Evolutionary conservation across 2,113 vertebrate genomes (phyloP).

Genomic region (Macheiramphus alcinus): DNA sequence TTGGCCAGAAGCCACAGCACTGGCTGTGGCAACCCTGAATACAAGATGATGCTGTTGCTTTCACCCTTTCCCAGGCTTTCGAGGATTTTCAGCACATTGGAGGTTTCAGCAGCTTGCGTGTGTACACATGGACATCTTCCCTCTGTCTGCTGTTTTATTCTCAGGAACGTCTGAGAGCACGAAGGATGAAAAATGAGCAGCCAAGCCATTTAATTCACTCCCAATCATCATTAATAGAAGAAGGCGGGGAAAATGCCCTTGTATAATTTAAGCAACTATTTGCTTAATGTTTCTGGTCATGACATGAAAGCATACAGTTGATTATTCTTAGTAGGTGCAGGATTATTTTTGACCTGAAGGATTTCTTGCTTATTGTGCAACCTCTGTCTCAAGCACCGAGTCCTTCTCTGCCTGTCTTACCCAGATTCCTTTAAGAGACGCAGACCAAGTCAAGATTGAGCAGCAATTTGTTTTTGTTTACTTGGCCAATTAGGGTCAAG

Average conservation of each 20-base stretch:
- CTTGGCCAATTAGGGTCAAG: conserved; percentile 22
- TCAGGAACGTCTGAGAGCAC: neutral
- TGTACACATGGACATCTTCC: neutral
- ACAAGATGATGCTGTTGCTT: neutral
- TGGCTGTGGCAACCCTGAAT: neutral
- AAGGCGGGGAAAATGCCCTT: neutral
- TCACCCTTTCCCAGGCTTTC: neutral
- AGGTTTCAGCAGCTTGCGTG: neutral
- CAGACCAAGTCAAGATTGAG: neutral
- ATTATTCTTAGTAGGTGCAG: neutral
- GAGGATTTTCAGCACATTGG: neutral
- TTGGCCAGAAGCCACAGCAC: neutral
- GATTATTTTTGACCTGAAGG: neutral
- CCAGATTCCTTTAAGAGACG: neutral
- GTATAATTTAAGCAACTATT: neutral
- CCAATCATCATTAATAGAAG: neutral
- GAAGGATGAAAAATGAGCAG: neutral
- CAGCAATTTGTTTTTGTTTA: conserved; percentile 14
- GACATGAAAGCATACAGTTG: neutral
- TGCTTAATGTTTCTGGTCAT: neutral
- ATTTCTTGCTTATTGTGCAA: neutral
- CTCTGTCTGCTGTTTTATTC: neutral
- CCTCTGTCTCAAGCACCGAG: neutral
- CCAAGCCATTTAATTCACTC: neutral
- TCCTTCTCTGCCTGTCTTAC: neutral